Conservation (phyloP, 2,113 vertebrate genomes). For the Epinephelus cyanopodus region DNA sequence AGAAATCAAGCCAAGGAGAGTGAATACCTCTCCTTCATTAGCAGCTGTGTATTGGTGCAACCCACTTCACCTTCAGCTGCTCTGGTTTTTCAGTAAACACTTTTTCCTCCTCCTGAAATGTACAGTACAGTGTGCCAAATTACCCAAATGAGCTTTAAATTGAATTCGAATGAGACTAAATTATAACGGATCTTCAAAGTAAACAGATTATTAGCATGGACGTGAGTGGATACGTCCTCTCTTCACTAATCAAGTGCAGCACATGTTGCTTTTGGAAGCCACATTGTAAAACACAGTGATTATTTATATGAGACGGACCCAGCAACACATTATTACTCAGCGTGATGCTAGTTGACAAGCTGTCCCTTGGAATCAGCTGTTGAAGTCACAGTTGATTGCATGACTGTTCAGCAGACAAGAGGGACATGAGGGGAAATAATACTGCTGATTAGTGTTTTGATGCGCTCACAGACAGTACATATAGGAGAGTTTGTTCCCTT, state of each 20-base stretch:
- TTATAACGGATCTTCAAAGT: slow-evolving; percentile 17
- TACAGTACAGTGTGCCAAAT: slow-evolving; percentile 7
- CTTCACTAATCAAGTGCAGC: slow-evolving; percentile 40
- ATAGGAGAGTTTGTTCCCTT: neutral
- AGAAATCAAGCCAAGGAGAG: neutral
- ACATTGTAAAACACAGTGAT: slow-evolving; percentile 49
- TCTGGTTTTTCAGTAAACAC: neutral
- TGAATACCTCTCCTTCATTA: neutral
- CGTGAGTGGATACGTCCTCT: slow-evolving; percentile 22
- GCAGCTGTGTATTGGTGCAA: slow-evolving; percentile 10
- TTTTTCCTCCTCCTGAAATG: neutral
- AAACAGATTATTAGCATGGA: slow-evolving; percentile 42
- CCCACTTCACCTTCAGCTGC: slow-evolving; percentile 4
- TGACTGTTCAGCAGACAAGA: slow-evolving; percentile 58
- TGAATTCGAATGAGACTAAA: slow-evolving; percentile 22
- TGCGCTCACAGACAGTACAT: neutral
- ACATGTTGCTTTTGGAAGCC: slow-evolving; percentile 20
- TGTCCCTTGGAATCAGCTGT: slow-evolving; percentile 71
- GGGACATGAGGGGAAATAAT: slow-evolving; percentile 33
- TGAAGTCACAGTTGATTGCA: slow-evolving; percentile 63
- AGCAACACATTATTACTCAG: slow-evolving; percentile 65
- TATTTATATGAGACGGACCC: slow-evolving; percentile 55
- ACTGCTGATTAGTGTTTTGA: slow-evolving; percentile 38
- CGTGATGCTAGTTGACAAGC: slow-evolving; percentile 73
- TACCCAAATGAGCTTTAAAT: slow-evolving; percentile 33